phyloP scores from a whole-genome alignment of 1,140 invertebrate species.

The Pseudomyrmex gracilis region DNA sequence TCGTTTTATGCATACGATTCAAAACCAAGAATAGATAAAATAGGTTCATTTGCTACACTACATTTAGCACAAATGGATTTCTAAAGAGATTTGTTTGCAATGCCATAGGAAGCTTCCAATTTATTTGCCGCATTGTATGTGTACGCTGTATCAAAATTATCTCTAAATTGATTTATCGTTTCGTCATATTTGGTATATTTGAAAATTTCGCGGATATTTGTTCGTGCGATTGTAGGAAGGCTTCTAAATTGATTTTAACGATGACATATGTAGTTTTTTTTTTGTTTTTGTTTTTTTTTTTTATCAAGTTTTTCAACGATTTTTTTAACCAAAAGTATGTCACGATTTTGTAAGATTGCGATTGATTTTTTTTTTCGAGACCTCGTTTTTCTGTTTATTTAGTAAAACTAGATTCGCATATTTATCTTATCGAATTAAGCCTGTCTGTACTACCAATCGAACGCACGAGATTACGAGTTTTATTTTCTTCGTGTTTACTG shows the following conservation, averaged over 20 bases:
- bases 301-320: too few species aligned
- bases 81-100: constrained; percentile 28
- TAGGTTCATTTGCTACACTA: constrained; percentile 30
- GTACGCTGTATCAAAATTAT: constrained; percentile 19
- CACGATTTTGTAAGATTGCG: too few species aligned
- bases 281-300: too few species aligned
- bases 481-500: too few species aligned
- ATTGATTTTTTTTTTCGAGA: too few species aligned
- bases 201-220: not conserved
- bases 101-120: constrained; percentile 20
- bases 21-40: constrained; percentile 23
- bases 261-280: not conserved
- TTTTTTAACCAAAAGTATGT: too few species aligned
- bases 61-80: constrained; percentile 41
- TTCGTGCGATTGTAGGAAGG: not conserved
- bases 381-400: too few species aligned
- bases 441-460: too few species aligned
- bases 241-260: constrained; percentile 11
- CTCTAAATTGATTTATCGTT: constrained; percentile 24
- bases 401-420: too few species aligned
- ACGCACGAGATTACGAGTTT: too few species aligned
- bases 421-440: too few species aligned
- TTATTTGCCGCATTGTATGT: constrained; percentile 25
- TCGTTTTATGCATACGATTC: constrained; percentile 20
- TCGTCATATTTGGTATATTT: not conserved